Conservation (phyloP, 2,888 invertebrate genomes). For the Mylabris sibirica region DNA sequence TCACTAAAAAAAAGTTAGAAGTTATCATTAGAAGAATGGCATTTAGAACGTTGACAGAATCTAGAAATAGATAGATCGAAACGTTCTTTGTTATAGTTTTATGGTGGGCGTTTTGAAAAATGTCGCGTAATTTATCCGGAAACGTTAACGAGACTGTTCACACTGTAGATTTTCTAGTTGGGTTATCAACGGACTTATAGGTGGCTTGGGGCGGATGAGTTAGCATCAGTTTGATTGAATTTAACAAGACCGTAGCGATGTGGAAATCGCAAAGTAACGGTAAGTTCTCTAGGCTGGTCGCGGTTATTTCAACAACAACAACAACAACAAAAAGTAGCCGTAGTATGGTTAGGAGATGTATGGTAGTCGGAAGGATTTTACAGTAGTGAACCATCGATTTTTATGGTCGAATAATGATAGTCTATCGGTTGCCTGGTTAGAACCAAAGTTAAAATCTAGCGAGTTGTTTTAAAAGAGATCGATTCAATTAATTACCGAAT, state of each 20-base stretch:
- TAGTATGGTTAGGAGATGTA: constrained; percentile 11
- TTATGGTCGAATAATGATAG: constrained; percentile 34
- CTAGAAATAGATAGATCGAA: constrained; percentile 17
- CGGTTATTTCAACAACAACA: neutral
- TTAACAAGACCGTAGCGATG: neutral
- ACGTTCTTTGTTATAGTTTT: neutral
- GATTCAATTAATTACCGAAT: constrained; percentile 26
- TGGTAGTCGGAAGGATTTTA: constrained; percentile 16
- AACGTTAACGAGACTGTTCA: constrained; percentile 39
- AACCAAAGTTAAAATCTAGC: constrained; percentile 27
- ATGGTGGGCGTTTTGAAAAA: constrained; percentile 30
- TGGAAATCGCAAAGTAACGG: neutral
- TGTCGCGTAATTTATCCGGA: constrained; percentile 36
- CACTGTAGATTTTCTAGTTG: constrained; percentile 39
- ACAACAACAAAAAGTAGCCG: neutral
- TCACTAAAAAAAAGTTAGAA: neutral
- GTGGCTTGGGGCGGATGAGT: constrained; percentile 28
- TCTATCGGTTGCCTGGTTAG: constrained; percentile 19
- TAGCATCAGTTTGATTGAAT: constrained; percentile 33
- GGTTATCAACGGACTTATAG: constrained; percentile 37
- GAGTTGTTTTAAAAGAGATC: neutral
- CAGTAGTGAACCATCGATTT: constrained; percentile 31
- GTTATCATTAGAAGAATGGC: neutral
- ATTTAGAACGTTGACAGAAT: constrained; percentile 26
- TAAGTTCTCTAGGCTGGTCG: neutral